phyloP scores from a whole-genome alignment of 2,888 invertebrate species.

The Lamproptera curius region DNA sequence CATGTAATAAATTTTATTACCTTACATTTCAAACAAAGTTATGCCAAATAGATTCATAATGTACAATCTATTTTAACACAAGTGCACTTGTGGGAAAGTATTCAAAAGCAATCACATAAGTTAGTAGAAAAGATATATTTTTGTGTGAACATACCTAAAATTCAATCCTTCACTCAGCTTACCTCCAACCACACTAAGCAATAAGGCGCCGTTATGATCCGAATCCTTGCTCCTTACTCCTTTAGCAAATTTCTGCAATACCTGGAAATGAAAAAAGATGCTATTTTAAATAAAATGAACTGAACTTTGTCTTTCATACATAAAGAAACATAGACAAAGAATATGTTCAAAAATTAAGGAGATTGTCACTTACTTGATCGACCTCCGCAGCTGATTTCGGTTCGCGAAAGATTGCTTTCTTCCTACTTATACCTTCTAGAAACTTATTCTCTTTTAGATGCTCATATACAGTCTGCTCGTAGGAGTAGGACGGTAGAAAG shows the following conservation, averaged over 20 bases:
- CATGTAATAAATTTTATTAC: no score
- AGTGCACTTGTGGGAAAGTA: no score
- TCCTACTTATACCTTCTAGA: constrained; percentile 81
- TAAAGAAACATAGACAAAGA: no score
- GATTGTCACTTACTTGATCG: constrained; percentile 81
- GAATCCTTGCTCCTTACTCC: constrained; percentile 53
- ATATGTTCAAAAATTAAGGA: no score
- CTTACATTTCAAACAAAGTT: no score
- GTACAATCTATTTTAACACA: no score
- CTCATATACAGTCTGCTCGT: constrained; percentile 84
- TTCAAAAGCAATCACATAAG: no score
- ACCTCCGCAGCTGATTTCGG: constrained; percentile 84
- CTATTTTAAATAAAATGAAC: not conserved
- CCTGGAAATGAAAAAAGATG: constrained; percentile 36
- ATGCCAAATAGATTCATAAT: no score
- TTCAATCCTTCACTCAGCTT: constrained; percentile 99
- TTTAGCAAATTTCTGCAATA: constrained; percentile 54
- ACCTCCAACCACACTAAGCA: constrained; percentile 98
- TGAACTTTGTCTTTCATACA: no score
- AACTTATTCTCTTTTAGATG: constrained; percentile 80
- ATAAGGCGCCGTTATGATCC: constrained; percentile 83
- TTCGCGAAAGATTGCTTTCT: constrained; percentile 88
- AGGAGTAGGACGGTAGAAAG: constrained; percentile 96
- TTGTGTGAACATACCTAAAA: constrained; percentile 81
- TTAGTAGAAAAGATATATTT: no score